Conservation (phyloP, 2,113 vertebrate genomes). For the Danionella cerebrum region DNA sequence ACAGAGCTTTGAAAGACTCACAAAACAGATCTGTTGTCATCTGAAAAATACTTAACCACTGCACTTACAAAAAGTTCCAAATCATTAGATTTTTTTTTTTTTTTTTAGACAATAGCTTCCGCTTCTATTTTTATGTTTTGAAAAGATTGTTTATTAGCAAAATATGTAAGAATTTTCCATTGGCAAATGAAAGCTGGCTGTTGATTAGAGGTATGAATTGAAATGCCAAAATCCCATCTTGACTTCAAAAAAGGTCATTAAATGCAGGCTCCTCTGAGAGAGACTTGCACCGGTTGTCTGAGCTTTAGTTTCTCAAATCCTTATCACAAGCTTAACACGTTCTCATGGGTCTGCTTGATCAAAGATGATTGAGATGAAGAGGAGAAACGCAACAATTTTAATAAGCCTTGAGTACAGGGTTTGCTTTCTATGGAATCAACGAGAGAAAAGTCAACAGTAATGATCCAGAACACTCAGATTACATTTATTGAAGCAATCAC, state of each 20-base stretch:
- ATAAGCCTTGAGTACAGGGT: background rate
- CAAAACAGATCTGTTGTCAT: constrained; percentile 14
- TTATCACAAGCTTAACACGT: background rate
- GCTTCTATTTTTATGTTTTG: too few species aligned
- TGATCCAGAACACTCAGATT: background rate
- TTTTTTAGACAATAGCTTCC: too few species aligned
- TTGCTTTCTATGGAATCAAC: background rate
- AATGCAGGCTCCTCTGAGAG: background rate
- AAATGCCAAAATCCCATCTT: constrained; percentile 5
- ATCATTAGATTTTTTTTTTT: too few species aligned
- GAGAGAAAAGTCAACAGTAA: background rate
- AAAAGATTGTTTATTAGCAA: background rate
- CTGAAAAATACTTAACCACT: background rate
- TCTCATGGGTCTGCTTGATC: background rate
- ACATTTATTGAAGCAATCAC: background rate
- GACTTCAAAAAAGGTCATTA: constrained; percentile 1
- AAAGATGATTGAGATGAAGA: background rate
- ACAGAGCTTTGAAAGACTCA: background rate
- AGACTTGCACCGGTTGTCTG: background rate
- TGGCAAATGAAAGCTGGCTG: background rate
- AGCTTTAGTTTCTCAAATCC: background rate
- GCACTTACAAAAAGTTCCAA: too few species aligned
- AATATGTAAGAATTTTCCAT: background rate
- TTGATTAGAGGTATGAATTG: constrained; percentile 7
- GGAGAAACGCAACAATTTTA: background rate